Percentiles rank a stretch among this genome's conserved stretches.
Evolutionary conservation across 2,888 invertebrate genomes (phyloP).

Genomic region (Orthosia cruda): DNA sequence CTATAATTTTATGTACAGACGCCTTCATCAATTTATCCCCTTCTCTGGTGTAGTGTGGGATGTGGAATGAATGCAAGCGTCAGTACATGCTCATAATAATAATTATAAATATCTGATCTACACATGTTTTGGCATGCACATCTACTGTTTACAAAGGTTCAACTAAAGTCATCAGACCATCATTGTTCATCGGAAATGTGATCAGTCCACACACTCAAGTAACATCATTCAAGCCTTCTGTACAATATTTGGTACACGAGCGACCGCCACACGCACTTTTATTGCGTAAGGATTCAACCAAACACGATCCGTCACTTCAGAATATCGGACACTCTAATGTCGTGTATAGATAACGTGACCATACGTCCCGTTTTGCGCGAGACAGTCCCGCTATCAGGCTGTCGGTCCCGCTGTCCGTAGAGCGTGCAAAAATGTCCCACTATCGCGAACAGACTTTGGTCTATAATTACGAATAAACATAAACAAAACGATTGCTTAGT

Average conservation of each 20-base stretch:
- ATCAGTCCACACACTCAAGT: no score
- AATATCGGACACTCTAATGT: background rate
- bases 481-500: no score
- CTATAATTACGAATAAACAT: no score
- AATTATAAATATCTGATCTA: background rate
- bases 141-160: conserved; percentile 10
- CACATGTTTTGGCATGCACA: conserved; percentile 19
- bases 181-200: background rate
- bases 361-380: no score
- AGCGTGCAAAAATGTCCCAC: no score
- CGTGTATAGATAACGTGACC: background rate
- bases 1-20: conserved; percentile 6
- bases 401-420: no score
- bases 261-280: no score
- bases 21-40: conserved; percentile 8
- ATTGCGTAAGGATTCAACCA: background rate
- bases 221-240: no score
- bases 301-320: background rate
- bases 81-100: conserved; percentile 7
- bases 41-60: background rate
- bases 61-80: conserved; percentile 4
- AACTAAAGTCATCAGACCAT: background rate
- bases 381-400: no score
- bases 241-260: no score
- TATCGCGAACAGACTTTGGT: no score